phyloP scores from a whole-genome alignment of 2,797 vertebrate genomes.

The Champsocephalus esox region DNA sequence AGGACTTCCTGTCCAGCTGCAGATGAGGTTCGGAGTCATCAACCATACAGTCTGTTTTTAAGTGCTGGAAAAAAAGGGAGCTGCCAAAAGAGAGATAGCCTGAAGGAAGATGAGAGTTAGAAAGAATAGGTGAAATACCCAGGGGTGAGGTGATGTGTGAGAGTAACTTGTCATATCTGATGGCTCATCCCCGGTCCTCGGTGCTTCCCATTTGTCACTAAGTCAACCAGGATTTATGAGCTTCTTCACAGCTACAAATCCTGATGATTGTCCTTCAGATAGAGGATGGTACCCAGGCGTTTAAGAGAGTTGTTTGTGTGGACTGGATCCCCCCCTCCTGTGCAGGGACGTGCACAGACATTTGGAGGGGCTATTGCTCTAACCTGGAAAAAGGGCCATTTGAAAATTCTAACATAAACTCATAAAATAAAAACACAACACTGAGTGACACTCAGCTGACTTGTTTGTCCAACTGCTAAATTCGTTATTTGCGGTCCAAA shows the following conservation, averaged over 20 bases:
- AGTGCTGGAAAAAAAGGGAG: not conserved
- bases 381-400: no score
- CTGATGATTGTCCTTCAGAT: conserved; percentile 60
- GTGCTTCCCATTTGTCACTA: conserved; percentile 65
- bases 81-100: conserved; percentile 21
- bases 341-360: no score
- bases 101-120: conserved; percentile 23
- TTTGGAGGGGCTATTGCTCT: no score
- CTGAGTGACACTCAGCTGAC: no score
- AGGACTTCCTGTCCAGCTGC: conserved; percentile 29
- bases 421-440: no score
- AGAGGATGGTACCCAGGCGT: conserved; percentile 51
- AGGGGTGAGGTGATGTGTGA: conserved; percentile 49
- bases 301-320: conserved; percentile 39
- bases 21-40: conserved; percentile 33
- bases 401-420: no score
- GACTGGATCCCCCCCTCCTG: not conserved
- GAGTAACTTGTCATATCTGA: conserved; percentile 70
- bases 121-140: conserved; percentile 34
- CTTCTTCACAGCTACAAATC: conserved; percentile 61
- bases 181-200: conserved; percentile 53
- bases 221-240: conserved; percentile 69
- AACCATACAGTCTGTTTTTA: conserved; percentile 20
- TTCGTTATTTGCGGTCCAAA: no score
- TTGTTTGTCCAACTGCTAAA: no score